Base-by-base conservation (phyloP, 2,888 invertebrate genomes). In the Metellina segmentata region DNA sequence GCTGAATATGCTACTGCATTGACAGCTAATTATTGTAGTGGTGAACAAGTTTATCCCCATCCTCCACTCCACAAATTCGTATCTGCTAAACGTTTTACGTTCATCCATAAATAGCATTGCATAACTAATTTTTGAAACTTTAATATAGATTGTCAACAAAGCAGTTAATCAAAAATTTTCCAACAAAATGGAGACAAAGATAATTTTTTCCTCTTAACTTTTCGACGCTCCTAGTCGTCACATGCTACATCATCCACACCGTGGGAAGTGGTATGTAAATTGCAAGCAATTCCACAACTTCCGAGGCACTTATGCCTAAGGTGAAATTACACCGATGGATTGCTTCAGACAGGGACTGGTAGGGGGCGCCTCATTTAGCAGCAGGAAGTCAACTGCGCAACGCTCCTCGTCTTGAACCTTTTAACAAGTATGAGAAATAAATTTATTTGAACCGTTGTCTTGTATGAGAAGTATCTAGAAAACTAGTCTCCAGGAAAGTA, bases 331-430 rank as follows among this genome's bases (percentile, higher is more conserved):
- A 19, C 75, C 53, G 34, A 75, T 75, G 75, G 20, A 85, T 85
- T 85, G 34, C 53, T 61, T 51, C 19, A 75, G 16, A 52, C 34
- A 6, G 20, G n/a, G 16, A 61, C 74, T 61, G 8, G 61, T 61
- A 53, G 83, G 74, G 51, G 16, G 53, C 34, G 13, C 61, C 0
- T 16, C 16, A 48, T 61, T 74, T 34, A 85, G 16, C 85, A 61
- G 74, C 61, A 48, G 85, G 85, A 61, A 72, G 34, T 53, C 75
- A 34, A 19, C 53, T 85, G n/a, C 74, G 72, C 72, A 83, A 83
- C 72, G 19, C 34, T 34, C 34, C 61, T 61, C 0, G 61, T 61
- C 61, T 61, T 61, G 61, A 61, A 61, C 4, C 9, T 5, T 34
- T 34, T 61, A 61, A 61, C 16, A 61, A 61, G 61, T 61, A 16